A percentile compares a stretch with the other conserved stretches of the same genome.
phyloP scores from a whole-genome alignment of 2,113 vertebrate species.

The Burhinus bistriatus region DNA sequence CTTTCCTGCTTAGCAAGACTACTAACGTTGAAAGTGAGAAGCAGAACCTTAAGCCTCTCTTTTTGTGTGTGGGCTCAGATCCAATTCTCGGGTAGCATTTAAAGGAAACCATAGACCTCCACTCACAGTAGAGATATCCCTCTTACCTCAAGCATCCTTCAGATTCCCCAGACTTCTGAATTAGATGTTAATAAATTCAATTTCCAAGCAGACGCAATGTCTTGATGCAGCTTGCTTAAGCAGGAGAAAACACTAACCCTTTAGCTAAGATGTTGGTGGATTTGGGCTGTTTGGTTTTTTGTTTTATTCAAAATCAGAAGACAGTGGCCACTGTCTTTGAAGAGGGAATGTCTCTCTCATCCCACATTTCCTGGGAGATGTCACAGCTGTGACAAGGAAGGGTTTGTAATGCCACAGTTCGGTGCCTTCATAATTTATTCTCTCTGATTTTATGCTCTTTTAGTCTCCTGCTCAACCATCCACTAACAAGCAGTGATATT shows the following conservation, averaged over 20 bases:
- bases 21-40: not conserved
- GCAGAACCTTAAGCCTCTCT: not conserved
- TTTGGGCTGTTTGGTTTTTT: not conserved
- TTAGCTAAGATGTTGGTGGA: not conserved
- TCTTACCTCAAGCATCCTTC: not conserved
- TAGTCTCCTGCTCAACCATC: conserved; percentile 84
- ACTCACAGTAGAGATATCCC: not conserved
- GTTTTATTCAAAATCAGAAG: conserved; percentile 64
- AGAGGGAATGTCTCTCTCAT: conserved; percentile 73
- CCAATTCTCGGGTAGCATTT: not conserved
- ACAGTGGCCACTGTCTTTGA: conserved; percentile 65
- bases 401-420: conserved; percentile 80
- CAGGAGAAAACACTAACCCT: not conserved
- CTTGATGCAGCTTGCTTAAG: not conserved
- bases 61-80: not conserved
- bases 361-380: conserved; percentile 76
- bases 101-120: not conserved
- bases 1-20: not conserved
- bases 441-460: conserved; percentile 85
- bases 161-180: not conserved
- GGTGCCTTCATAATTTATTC: conserved; percentile 86
- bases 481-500: conserved; percentile 89
- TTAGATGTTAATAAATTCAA: not conserved
- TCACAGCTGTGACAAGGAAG: conserved; percentile 78
- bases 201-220: not conserved